Evolutionary conservation across 2,888 invertebrate species (phyloP).

Genomic region (Tinea pellionella): DNA sequence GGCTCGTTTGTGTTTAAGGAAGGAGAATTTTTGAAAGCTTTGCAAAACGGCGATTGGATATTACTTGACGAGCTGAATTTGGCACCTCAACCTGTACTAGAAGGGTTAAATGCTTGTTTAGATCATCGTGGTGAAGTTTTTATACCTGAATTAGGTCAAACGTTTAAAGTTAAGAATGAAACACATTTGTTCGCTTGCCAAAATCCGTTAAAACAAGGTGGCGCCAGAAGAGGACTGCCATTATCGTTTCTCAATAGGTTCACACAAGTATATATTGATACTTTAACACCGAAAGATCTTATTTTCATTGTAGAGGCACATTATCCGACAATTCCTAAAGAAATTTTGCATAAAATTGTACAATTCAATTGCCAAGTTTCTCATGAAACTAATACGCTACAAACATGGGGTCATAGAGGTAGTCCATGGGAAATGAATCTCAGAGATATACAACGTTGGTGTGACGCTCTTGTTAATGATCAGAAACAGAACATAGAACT

Average conservation of each 20-base stretch:
- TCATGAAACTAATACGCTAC: constrained; percentile 71
- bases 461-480: constrained; percentile 75
- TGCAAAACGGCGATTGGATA: constrained; percentile 95
- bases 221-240: constrained; percentile 94
- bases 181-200: constrained; percentile 97
- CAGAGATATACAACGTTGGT: constrained; percentile 94
- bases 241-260: constrained; percentile 97
- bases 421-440: constrained; percentile 98
- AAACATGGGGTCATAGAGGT: constrained; percentile 82
- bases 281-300: constrained; percentile 74
- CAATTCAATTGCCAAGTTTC: constrained; percentile 79
- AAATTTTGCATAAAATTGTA: constrained; percentile 78
- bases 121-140: constrained; percentile 97
- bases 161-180: constrained; percentile 79
- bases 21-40: constrained; percentile 92
- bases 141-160: constrained; percentile 92
- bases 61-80: constrained; percentile 97
- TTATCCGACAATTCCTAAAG: constrained; percentile 71
- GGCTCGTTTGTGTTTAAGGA: constrained; percentile 97
- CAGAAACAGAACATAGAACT: constrained; percentile 28
- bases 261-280: constrained; percentile 84
- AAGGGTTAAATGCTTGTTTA: constrained; percentile 97
- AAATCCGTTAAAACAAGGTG: constrained; percentile 96
- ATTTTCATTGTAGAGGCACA: constrained; percentile 74
- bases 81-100: constrained; percentile 97